A percentile compares a stretch with the other conserved stretches of the same genome.
Conservation (phyloP, 2,888 invertebrate genomes). For the Cylloceria caligata region DNA sequence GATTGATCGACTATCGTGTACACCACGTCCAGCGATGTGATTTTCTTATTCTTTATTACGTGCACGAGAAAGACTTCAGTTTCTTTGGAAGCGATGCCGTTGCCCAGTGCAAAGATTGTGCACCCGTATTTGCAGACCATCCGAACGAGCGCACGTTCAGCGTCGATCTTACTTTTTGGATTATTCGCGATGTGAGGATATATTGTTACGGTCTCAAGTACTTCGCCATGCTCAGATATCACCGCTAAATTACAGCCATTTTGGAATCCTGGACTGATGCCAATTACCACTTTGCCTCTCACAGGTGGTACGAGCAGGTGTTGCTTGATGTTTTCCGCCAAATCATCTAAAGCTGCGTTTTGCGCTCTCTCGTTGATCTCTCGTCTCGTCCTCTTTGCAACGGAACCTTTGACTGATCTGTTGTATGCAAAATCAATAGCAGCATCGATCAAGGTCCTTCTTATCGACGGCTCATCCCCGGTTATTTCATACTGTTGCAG, state of each 20-base stretch:
- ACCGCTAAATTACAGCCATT: constrained; percentile 96
- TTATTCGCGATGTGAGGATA: constrained; percentile 87
- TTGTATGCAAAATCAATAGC: constrained; percentile 88
- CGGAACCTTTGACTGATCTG: constrained; percentile 88
- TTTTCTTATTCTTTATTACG: constrained; percentile 86
- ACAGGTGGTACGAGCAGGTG: constrained; percentile 93
- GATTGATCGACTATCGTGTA: constrained; percentile 95
- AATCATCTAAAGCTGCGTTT: constrained; percentile 93
- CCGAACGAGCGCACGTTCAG: constrained; percentile 85
- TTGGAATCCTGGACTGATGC: constrained; percentile 95
- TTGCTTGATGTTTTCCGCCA: constrained; percentile 93
- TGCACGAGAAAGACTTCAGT: constrained; percentile 92
- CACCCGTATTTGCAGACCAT: constrained; percentile 88
- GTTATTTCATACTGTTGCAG: constrained; percentile 60
- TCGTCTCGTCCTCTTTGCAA: constrained; percentile 89
- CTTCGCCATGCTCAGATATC: constrained; percentile 89
- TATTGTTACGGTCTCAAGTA: constrained; percentile 89
- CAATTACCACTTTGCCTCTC: constrained; percentile 91
- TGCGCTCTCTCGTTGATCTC: constrained; percentile 92
- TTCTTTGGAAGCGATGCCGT: constrained; percentile 95
- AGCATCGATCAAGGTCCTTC: constrained; percentile 84
- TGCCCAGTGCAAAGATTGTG: constrained; percentile 94
- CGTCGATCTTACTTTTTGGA: constrained; percentile 80
- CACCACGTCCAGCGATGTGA: constrained; percentile 88
- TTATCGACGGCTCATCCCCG: constrained; percentile 65